Evolutionary conservation across 2,888 invertebrate species (phyloP).

Genomic region (Euplagia quadripunctaria): DNA sequence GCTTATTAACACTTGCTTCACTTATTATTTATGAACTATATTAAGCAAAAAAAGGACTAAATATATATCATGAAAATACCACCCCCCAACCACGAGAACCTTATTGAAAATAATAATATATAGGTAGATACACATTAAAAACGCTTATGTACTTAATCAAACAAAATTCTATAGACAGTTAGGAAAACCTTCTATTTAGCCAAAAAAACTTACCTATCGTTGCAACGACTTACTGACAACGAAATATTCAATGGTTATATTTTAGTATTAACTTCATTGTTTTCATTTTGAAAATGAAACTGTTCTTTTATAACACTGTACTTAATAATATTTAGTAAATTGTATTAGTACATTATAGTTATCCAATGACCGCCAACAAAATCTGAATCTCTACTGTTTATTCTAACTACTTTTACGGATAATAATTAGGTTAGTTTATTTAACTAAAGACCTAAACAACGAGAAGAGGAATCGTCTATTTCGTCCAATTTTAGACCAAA

Average conservation of each 20-base stretch:
- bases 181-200: background rate
- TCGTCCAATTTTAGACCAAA: background rate
- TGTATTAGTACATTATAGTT: background rate
- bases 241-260: background rate
- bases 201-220: background rate
- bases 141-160: background rate
- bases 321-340: background rate
- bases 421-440: background rate
- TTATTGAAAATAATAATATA: background rate
- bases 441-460: background rate
- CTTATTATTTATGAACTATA: no score
- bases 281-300: no score
- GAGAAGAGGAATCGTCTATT: background rate
- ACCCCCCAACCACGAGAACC: background rate
- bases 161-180: background rate
- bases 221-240: background rate
- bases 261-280: background rate
- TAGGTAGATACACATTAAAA: background rate
- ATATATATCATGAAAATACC: background rate
- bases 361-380: background rate
- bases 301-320: background rate
- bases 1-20: background rate
- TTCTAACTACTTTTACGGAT: constrained; percentile 1
- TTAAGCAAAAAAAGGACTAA: no score
- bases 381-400: background rate